Percentiles rank a stretch among this genome's conserved stretches.
phyloP scores from a whole-genome alignment of 2,888 invertebrate species.

The Erynnis tages region DNA sequence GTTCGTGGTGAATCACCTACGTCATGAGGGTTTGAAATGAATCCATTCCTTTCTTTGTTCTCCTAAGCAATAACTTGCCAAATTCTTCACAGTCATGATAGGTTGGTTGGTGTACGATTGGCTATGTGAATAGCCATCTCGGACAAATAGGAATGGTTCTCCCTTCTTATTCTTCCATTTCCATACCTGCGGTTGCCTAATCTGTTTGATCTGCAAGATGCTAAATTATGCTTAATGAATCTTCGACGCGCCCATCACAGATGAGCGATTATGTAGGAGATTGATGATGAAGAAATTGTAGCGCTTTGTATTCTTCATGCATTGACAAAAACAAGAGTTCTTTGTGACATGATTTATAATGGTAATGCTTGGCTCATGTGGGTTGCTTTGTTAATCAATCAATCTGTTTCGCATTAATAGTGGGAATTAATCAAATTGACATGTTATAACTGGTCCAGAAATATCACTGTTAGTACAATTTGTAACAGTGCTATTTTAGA shows the following conservation, averaged over 20 bases:
- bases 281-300: slow-evolving; percentile 13
- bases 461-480: too few species aligned
- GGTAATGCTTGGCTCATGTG: background rate
- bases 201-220: slow-evolving; percentile 12
- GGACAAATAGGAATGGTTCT: too few species aligned
- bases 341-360: slow-evolving; percentile 12
- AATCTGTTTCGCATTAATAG: slow-evolving; percentile 1
- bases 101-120: too few species aligned
- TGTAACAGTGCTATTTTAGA: too few species aligned
- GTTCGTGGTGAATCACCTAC: too few species aligned
- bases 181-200: slow-evolving; percentile 10
- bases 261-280: slow-evolving; percentile 10
- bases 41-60: too few species aligned
- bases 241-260: slow-evolving; percentile 7
- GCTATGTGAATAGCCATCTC: too few species aligned
- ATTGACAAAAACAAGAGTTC: slow-evolving; percentile 16
- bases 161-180: too few species aligned
- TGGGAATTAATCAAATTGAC: background rate
- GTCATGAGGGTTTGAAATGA: too few species aligned
- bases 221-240: slow-evolving; percentile 13
- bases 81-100: too few species aligned
- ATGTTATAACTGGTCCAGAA: background rate
- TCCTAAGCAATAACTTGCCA: too few species aligned
- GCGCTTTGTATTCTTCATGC: slow-evolving; percentile 2
- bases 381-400: slow-evolving; percentile 8